Base-by-base conservation (phyloP, 2,888 invertebrate species). In the Calameuta pallipes region DNA sequence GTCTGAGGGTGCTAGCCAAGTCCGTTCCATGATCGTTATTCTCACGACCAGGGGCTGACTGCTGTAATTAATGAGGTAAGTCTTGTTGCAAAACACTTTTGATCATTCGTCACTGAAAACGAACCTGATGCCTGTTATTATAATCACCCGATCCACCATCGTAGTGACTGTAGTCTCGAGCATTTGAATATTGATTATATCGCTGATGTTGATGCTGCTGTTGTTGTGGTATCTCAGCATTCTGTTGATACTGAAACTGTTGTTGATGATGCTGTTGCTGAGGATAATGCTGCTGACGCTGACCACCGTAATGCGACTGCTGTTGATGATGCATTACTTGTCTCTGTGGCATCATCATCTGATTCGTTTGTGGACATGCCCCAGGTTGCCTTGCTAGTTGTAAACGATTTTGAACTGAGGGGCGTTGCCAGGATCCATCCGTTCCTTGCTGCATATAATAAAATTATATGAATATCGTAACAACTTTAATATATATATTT, bases 1-100 rank as follows among this genome's bases (percentile, higher is more conserved):
- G 94, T 77, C 92, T 91, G 80, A 94, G 82, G 9, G 85, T 85
- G 36, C 81, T 82, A 35, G 85, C 80, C 11, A 89, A 81, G 73
- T 86, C 85, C 3, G 81, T 77, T 31, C 79, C 77, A 56, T 83
- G 83, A 78, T 85, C 80, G 56, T 84, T 84, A 23, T 82, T 70
- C 33, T 70, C 70, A 30, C 70, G 30, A 31, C 70, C 70, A 30
- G 33, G 33, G 9, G 70, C 33, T 33, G 30, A 33, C 70, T 70
- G 70, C 70, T 70, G 15, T 23, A 70, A 70, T 30, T 70, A 70
- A 70, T 9, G 6, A n/a, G 12, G 30, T 30, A 70, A 15, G 13
- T 41, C 41, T 41, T 41, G 41, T 41, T 41, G 41, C 1, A 11
- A 70, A 30, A 31, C 70, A 31, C 11, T 33, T 33, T 33, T 1